A percentile compares a stretch with the other conserved stretches of the same genome.
Conservation (phyloP, 2,888 invertebrate species). For the Hyposoter didymator region DNA sequence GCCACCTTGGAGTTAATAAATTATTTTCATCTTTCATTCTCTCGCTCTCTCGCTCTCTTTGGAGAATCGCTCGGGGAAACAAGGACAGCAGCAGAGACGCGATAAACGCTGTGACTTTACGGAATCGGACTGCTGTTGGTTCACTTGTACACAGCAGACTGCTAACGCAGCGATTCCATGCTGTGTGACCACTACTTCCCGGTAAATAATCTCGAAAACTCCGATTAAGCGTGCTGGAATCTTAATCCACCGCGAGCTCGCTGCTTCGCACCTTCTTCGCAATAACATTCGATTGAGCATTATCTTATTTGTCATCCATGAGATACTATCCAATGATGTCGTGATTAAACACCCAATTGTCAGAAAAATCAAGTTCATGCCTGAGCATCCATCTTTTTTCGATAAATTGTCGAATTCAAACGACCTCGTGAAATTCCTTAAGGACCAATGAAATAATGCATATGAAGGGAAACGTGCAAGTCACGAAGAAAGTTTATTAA, state of each 20-base stretch:
- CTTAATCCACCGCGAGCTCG: conserved; percentile 28
- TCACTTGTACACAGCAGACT: conserved; percentile 50
- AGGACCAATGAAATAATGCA: not conserved
- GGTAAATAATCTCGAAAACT: conserved; percentile 40
- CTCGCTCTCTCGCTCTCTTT: conserved; percentile 24
- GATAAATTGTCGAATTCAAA: no score
- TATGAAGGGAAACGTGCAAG: not conserved
- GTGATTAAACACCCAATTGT: not conserved
- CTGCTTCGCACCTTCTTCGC: not conserved
- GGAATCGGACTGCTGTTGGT: conserved; percentile 53
- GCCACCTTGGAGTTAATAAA: conserved; percentile 68
- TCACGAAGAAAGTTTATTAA: conserved; percentile 11
- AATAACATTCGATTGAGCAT: not conserved
- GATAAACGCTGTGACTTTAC: conserved; percentile 64
- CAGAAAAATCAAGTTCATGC: not conserved
- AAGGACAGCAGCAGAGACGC: conserved; percentile 26
- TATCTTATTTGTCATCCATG: not conserved
- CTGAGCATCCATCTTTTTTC: no score
- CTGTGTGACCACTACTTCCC: conserved; percentile 23
- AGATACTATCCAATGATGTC: not conserved
- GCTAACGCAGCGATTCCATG: conserved; percentile 58
- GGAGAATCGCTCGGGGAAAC: not conserved
- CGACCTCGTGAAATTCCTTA: not conserved
- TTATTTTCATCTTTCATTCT: conserved; percentile 60
- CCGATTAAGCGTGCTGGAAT: conserved; percentile 50